Percentiles rank a stretch among this genome's conserved stretches.
Conservation (phyloP, 53 echinoderm and acorn worm genomes). For the Arbacia lixula region DNA sequence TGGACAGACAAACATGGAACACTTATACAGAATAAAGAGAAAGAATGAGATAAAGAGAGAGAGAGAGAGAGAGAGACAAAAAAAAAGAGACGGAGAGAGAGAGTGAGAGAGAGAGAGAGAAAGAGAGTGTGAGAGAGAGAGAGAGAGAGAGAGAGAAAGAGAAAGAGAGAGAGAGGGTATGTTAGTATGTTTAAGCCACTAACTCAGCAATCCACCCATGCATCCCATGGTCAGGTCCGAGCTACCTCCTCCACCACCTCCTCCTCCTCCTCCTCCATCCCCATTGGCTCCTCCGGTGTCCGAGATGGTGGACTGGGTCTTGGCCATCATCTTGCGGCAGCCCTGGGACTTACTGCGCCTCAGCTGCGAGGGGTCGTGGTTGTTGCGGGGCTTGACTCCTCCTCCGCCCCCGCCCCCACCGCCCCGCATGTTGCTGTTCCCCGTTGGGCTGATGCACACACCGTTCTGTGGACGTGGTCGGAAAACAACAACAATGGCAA, state of each 20-base stretch:
- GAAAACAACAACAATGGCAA: too few relatives aligned
- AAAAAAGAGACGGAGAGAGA: not conserved
- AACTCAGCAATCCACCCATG: constrained; percentile 91
- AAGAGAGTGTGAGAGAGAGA: not conserved
- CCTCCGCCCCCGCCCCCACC: not conserved
- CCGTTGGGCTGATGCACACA: constrained; percentile 89
- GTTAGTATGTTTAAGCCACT: constrained; percentile 57
- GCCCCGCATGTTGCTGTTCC: constrained; percentile 48
- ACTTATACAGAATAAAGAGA: not conserved
- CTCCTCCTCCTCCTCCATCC: constrained; percentile 49
- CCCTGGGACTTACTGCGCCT: constrained; percentile 98
- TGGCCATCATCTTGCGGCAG: constrained; percentile 88
- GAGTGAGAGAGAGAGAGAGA: not conserved
- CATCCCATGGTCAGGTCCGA: constrained; percentile 67
- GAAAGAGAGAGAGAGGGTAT: constrained; percentile 3
- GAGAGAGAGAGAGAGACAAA: not conserved
- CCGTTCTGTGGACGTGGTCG: constrained; percentile 75
- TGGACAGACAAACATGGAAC: too few relatives aligned
- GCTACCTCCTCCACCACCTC: constrained; percentile 68
- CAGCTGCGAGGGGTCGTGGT: constrained; percentile 90
- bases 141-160: not conserved
- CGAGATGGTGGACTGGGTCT: constrained; percentile 90
- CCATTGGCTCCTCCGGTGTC: constrained; percentile 77
- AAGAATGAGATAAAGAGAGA: not conserved
- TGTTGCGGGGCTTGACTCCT: constrained; percentile 60